phyloP scores from a whole-genome alignment of 2,113 vertebrate species.

The Dasyornis broadbenti region DNA sequence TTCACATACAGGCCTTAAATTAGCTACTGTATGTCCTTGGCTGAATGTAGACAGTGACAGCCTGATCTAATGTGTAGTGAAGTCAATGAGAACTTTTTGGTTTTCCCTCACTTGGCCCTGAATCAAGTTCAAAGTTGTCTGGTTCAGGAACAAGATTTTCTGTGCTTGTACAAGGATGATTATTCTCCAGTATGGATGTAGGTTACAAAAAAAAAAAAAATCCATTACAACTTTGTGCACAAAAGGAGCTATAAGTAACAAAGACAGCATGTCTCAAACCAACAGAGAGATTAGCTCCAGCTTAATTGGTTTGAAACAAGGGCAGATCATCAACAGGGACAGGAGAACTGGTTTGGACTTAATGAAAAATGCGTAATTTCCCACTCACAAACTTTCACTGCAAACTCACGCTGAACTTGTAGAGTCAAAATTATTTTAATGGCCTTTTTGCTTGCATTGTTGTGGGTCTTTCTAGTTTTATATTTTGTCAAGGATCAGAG shows the following conservation, averaged over 20 bases:
- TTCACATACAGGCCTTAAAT: not conserved
- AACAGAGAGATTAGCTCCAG: slow-evolving; percentile 42
- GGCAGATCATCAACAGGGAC: slow-evolving; percentile 49
- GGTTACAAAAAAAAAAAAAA: slow-evolving; percentile 50
- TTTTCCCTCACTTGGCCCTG: not conserved
- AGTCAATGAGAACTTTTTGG: slow-evolving; percentile 15
- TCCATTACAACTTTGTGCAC: not conserved
- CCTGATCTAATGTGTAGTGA: not conserved
- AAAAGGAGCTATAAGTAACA: slow-evolving; percentile 42
- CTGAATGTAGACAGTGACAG: not conserved
- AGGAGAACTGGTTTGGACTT: slow-evolving; percentile 23
- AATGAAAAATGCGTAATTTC: slow-evolving; percentile 18
- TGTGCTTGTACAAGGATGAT: not conserved
- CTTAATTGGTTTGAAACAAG: slow-evolving; percentile 60
- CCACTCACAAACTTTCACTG: not conserved
- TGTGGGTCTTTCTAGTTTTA: not conserved
- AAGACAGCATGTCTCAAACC: slow-evolving; percentile 40
- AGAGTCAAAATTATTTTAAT: not conserved
- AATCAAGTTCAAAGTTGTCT: slow-evolving; percentile 24
- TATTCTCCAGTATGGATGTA: slow-evolving; percentile 3
- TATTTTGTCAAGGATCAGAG: not conserved
- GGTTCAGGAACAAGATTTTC: not conserved
- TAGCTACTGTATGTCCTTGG: not conserved
- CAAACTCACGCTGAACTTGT: not conserved
- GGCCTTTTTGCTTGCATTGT: not conserved